These are phyloP conservation scores for Heteronetta atricapilla DNA, from an alignment of 2,113 vertebrate genomes.

Conservation along the genomic window DNA sequence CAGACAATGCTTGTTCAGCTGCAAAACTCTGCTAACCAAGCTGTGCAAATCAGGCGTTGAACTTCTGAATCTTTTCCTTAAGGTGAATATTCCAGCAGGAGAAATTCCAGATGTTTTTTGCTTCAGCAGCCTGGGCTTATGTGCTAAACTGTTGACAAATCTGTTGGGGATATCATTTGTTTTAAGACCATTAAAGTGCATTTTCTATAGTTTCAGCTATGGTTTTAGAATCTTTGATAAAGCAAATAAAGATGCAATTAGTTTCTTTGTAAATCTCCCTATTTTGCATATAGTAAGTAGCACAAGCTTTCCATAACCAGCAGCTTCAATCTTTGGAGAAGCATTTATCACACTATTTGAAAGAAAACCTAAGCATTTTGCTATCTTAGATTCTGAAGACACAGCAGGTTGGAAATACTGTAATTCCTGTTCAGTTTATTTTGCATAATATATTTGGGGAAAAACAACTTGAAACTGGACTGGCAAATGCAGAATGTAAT, in stretches of 20 bases:
- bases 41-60: conserved; percentile 54
- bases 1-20: conserved; percentile 44
- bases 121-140: conserved; percentile 27
- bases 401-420: conserved; percentile 74
- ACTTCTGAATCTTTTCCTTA: conserved; percentile 58
- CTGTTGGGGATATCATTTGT: conserved; percentile 47
- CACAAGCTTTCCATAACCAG: conserved; percentile 59
- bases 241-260: conserved; percentile 79
- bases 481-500: conserved; percentile 45
- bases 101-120: conserved; percentile 63
- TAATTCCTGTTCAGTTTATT: conserved; percentile 72
- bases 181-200: conserved; percentile 63
- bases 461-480: conserved; percentile 68
- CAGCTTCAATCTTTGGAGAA: conserved; percentile 59
- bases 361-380: conserved; percentile 72
- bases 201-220: conserved; percentile 70
- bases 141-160: conserved; percentile 10
- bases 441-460: conserved; percentile 72
- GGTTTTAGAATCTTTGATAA: conserved; percentile 69
- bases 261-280: conserved; percentile 73
- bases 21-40: conserved; percentile 71
- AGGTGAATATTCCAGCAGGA: conserved; percentile 53
- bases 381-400: conserved; percentile 70
- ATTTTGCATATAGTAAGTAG: conserved; percentile 74
- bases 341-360: conserved; percentile 66